Percentiles rank a stretch among this genome's conserved stretches.
phyloP scores from a whole-genome alignment of 2,888 invertebrate genomes.

The Acrobasis consociella region DNA sequence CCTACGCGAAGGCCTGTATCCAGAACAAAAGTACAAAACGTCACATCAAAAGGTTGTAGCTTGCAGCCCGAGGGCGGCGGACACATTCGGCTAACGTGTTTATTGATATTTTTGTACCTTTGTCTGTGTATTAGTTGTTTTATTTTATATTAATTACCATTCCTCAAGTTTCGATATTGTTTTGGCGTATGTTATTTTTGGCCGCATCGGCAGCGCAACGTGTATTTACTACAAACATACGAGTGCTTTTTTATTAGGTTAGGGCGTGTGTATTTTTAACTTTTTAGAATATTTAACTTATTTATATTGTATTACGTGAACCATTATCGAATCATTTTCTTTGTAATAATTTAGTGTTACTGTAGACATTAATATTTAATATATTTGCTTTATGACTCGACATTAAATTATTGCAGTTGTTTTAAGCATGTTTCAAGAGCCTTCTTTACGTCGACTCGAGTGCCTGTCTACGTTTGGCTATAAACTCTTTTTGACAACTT shows the following conservation, averaged over 20 bases:
- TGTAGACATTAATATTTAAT: conserved; percentile 80
- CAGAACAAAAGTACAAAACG: conserved; percentile 79
- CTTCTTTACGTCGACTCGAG: conserved; percentile 73
- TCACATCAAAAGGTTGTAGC: conserved; percentile 35
- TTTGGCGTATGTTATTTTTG: conserved; percentile 59
- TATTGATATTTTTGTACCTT: conserved; percentile 77
- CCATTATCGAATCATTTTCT: conserved; percentile 78
- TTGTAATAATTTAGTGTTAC: conserved; percentile 80
- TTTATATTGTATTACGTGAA: conserved; percentile 81
- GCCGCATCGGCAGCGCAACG: conserved; percentile 45
- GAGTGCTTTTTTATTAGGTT: conserved; percentile 81
- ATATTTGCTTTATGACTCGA: conserved; percentile 78
- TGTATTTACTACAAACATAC: conserved; percentile 61
- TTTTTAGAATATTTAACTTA: conserved; percentile 83
- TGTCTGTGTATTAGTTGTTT: conserved; percentile 73
- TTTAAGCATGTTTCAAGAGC: conserved; percentile 68
- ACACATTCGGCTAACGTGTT: conserved; percentile 57
- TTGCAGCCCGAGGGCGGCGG: conserved; percentile 37
- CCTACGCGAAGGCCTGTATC: conserved; percentile 64
- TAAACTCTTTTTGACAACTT: conserved; percentile 32
- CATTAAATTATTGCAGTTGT: conserved; percentile 76
- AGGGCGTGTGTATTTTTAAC: conserved; percentile 82
- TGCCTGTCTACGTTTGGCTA: conserved; percentile 67
- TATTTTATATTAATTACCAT: conserved; percentile 66
- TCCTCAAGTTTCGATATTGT: conserved; percentile 63